Conservation (phyloP, 1,140 invertebrate species). For the Hyphantria cunea region DNA sequence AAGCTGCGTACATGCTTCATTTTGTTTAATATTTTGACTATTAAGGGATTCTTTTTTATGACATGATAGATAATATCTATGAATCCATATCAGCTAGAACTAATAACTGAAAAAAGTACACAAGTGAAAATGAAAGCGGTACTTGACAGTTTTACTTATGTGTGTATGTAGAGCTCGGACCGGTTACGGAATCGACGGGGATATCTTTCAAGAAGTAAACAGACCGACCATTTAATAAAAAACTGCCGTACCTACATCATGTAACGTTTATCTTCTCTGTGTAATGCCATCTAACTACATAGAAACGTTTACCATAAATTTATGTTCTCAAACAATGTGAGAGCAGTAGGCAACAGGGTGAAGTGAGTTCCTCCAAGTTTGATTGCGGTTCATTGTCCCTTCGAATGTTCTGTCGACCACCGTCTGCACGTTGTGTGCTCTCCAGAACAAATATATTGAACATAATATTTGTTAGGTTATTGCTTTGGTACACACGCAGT, state of each 20-base stretch:
- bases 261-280: background rate
- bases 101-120: too few species aligned
- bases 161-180: too few species aligned
- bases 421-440: slow-evolving; percentile 6
- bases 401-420: slow-evolving; percentile 29
- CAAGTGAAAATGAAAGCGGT: too few species aligned
- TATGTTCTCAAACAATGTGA: slow-evolving; percentile 31
- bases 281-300: background rate
- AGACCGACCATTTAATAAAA: too few species aligned
- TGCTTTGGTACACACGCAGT: background rate
- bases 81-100: too few species aligned
- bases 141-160: too few species aligned
- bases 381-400: slow-evolving; percentile 52
- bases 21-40: too few species aligned
- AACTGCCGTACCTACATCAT: background rate
- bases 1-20: too few species aligned
- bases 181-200: too few species aligned
- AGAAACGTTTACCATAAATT: slow-evolving; percentile 25
- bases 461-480: background rate
- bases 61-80: too few species aligned
- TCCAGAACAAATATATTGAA: slow-evolving; percentile 13
- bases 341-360: slow-evolving; percentile 14
- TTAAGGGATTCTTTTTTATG: too few species aligned
- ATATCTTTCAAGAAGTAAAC: too few species aligned
- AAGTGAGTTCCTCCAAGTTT: slow-evolving; percentile 46